Evolutionary conservation across 2,888 invertebrate species (phyloP).

Genomic region (Rotaria magnacalcarata): DNA sequence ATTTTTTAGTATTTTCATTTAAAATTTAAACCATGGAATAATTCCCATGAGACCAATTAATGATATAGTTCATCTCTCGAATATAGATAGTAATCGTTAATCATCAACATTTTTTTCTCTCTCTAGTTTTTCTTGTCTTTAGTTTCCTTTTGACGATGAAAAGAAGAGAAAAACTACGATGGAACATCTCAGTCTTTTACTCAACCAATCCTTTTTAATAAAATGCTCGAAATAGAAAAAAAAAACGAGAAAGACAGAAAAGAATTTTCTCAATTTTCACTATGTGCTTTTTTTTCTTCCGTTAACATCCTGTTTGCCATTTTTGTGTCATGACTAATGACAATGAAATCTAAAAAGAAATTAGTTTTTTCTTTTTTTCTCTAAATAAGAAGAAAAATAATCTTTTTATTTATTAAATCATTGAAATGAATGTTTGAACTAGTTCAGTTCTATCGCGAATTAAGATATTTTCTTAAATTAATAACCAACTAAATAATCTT

Average conservation of each 20-base stretch:
- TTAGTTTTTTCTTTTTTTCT: no score
- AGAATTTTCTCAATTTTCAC: neutral
- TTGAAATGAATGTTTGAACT: no score
- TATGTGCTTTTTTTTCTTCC: neutral
- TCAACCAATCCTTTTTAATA: neutral
- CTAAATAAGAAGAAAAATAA: no score
- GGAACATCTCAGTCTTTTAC: neutral
- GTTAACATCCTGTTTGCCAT: neutral
- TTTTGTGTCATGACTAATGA: no score
- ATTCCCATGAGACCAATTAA: neutral
- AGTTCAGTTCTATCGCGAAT: no score
- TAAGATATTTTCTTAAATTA: no score
- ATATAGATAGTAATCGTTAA: neutral
- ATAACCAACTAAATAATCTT: no score
- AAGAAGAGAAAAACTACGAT: neutral
- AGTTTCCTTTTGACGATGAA: no score
- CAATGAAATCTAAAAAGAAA: no score
- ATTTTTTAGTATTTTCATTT: neutral
- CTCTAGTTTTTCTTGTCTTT: neutral
- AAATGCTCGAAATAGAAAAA: neutral
- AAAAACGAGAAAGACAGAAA: neutral
- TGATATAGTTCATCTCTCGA: neutral
- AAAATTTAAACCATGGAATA: neutral
- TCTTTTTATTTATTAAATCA: no score
- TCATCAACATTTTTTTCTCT: neutral